Percentiles rank a stretch among this genome's conserved stretches.
These are phyloP conservation scores for Coelopa frigida DNA, from an alignment of 1,140 invertebrate genomes.

Conservation along the genomic window DNA sequence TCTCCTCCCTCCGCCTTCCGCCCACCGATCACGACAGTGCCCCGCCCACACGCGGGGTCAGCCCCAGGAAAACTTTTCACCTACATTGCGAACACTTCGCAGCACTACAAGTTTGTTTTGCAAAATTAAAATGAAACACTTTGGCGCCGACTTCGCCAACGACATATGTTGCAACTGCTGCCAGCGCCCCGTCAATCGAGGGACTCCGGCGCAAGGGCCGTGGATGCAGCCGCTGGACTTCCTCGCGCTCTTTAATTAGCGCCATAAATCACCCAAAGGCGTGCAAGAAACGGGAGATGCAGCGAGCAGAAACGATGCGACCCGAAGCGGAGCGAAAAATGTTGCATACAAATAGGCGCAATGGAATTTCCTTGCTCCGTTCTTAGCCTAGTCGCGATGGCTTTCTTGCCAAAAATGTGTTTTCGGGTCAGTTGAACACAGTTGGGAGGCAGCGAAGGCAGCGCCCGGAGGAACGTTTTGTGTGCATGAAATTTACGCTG, in stretches of 20 bases:
- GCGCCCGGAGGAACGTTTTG: no score
- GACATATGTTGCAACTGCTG: no score
- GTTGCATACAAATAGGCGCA: not conserved
- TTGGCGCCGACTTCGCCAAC: no score
- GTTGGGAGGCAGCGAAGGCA: not conserved
- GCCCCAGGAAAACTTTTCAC: no score
- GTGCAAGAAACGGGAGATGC: constrained; percentile 17
- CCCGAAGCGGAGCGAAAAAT: constrained; percentile 1
- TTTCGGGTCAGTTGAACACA: constrained; percentile 18
- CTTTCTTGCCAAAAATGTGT: constrained; percentile 10
- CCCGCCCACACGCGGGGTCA: no score
- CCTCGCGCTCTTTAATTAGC: constrained; percentile 38
- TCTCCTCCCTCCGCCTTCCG: no score
- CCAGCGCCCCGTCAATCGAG: no score
- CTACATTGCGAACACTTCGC: no score
- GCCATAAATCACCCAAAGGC: constrained; percentile 34
- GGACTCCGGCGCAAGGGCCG: no score
- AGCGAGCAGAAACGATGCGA: constrained; percentile 6
- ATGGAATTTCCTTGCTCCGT: not conserved
- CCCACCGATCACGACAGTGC: no score
- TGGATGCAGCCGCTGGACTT: constrained; percentile 14
- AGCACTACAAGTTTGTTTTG: no score
- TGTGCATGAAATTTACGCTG: not conserved
- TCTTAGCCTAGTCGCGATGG: not conserved
- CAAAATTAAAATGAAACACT: no score